Conservation (phyloP, 2,113 vertebrate species). For the Arvicanthis niloticus region DNA sequence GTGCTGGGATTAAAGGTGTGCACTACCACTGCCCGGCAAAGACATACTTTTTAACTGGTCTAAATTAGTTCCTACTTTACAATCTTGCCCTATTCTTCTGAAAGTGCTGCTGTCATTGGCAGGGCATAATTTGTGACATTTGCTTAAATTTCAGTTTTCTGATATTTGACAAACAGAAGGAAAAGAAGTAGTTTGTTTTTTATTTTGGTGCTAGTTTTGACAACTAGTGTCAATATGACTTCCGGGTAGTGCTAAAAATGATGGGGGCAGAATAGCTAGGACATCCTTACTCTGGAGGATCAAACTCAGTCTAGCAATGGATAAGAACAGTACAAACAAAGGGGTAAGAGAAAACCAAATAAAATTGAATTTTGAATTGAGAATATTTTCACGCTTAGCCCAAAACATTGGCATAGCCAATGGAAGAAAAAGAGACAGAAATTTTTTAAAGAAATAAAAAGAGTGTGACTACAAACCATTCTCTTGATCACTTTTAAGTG, state of each 20-base stretch:
- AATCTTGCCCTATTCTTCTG: slow-evolving; percentile 14
- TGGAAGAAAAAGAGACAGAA: slow-evolving; percentile 16
- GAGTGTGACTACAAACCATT: neutral
- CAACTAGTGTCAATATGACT: slow-evolving; percentile 73
- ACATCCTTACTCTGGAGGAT: slow-evolving; percentile 16
- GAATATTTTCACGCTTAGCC: neutral
- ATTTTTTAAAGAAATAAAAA: neutral
- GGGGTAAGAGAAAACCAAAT: neutral
- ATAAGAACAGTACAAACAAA: slow-evolving; percentile 53
- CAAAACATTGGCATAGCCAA: neutral
- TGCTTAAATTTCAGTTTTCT: slow-evolving; percentile 32
- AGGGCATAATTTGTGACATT: slow-evolving; percentile 1
- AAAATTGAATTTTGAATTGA: slow-evolving; percentile 6
- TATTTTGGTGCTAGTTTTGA: slow-evolving; percentile 67
- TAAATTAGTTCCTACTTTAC: slow-evolving; percentile 2
- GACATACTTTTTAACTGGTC: neutral
- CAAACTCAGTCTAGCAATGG: slow-evolving; percentile 57
- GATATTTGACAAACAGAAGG: neutral
- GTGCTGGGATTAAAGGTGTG: too few species aligned
- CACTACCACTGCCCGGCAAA: too few species aligned
- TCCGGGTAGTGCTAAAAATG: slow-evolving; percentile 72
- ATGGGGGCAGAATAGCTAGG: slow-evolving; percentile 52
- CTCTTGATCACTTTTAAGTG: slow-evolving; percentile 32
- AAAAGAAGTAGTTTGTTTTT: slow-evolving; percentile 51
- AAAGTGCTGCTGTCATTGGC: slow-evolving; percentile 12